phyloP scores from a whole-genome alignment of 2,113 vertebrate species.

The Hippoglossus stenolepis region DNA sequence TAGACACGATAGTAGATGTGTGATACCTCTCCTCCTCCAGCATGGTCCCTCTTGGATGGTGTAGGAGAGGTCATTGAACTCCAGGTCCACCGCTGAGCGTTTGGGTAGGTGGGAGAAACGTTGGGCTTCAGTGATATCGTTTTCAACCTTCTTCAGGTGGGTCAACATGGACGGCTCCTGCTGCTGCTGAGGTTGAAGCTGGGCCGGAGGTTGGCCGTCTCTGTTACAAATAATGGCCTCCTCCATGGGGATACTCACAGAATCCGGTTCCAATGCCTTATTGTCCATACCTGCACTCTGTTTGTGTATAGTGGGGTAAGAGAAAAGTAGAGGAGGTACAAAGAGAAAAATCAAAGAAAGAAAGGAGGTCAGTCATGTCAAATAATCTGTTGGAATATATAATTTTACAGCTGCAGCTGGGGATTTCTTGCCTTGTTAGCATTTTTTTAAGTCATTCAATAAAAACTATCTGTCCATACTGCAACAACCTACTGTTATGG shows the following conservation, averaged over 20 bases:
- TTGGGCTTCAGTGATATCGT: slow-evolving; percentile 94
- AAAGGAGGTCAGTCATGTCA: neutral
- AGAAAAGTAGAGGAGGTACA: neutral
- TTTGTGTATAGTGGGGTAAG: neutral
- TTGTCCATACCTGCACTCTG: slow-evolving; percentile 75
- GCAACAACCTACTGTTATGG: too few species aligned
- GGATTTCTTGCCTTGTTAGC: too few species aligned
- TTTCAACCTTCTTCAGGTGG: slow-evolving; percentile 95
- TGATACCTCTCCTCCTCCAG: slow-evolving; percentile 93
- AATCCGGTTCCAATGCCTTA: slow-evolving; percentile 80
- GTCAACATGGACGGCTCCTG: slow-evolving; percentile 87
- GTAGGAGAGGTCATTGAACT: slow-evolving; percentile 94
- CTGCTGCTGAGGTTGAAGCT: slow-evolving; percentile 19
- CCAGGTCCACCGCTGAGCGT: slow-evolving; percentile 92
- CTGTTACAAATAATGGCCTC: slow-evolving; percentile 76
- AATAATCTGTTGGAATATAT: neutral
- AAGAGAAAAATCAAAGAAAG: neutral
- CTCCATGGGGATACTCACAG: slow-evolving; percentile 88
- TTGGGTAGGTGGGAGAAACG: slow-evolving; percentile 94
- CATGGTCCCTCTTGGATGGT: slow-evolving; percentile 93
- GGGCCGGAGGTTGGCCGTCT: slow-evolving; percentile 18
- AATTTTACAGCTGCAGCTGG: slow-evolving; percentile 4
- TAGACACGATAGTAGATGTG: neutral
- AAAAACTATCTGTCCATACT: too few species aligned
- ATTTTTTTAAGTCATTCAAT: too few species aligned